Percentiles rank a stretch among this genome's conserved stretches.
phyloP scores from a whole-genome alignment of 2,113 vertebrate genomes.

The Callipepla squamata region DNA sequence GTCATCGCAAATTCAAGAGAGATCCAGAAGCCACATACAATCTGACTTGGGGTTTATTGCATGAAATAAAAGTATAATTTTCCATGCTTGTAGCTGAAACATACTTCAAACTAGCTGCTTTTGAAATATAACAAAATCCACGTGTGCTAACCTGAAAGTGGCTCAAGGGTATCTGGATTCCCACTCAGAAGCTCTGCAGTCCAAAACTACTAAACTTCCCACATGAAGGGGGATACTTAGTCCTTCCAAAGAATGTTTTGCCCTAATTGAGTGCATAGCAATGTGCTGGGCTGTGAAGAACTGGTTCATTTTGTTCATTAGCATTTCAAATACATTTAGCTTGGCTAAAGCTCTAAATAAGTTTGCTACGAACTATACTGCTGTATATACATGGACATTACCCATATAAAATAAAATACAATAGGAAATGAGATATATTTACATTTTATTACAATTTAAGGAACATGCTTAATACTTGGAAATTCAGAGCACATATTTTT shows the following conservation, averaged over 20 bases:
- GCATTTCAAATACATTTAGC: slow-evolving; percentile 49
- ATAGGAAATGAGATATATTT: slow-evolving; percentile 33
- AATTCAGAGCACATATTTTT: not conserved
- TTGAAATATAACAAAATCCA: slow-evolving; percentile 17
- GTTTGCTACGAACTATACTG: not conserved
- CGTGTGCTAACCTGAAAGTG: not conserved
- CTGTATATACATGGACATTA: not conserved
- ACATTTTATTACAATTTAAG: slow-evolving; percentile 34
- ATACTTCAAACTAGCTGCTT: not conserved
- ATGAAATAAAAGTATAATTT: not conserved
- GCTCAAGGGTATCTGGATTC: not conserved
- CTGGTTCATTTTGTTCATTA: not conserved
- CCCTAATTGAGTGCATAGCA: not conserved
- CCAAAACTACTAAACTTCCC: not conserved
- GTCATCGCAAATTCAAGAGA: not conserved
- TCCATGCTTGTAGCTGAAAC: not conserved
- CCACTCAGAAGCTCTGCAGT: not conserved
- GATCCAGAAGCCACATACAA: not conserved
- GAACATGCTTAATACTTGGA: slow-evolving; percentile 24
- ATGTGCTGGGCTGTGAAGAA: not conserved
- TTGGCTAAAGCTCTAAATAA: slow-evolving; percentile 5
- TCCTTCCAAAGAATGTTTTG: not conserved
- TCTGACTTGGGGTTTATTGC: not conserved
- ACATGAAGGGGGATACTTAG: not conserved
- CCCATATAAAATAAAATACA: not conserved